Base-by-base conservation (phyloP, 2,888 invertebrate genomes). In the Megaustenia siamemsis region DNA sequence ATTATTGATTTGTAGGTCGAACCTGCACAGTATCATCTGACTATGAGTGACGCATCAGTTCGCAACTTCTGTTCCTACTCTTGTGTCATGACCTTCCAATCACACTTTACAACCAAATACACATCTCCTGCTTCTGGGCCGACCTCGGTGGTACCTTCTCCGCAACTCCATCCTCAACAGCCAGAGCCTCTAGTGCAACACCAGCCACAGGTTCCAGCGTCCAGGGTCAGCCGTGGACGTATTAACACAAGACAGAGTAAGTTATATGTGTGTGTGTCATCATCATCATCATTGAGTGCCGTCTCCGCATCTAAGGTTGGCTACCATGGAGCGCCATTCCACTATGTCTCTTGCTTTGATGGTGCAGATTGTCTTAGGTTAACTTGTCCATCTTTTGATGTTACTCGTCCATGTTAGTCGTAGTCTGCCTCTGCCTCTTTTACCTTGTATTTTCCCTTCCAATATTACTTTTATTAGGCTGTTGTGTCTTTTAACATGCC, bases 41-140 rank as follows among this genome's bases (percentile, higher is more conserved):
- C 94, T 1, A 94, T 94, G 94, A 94, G 94, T 87, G 94, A 94
- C 89, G 94, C 94, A 0, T 94, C 94, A 6, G 93, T 94, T 6
- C 89, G 94, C 38, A 94, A 94, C 87, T 94, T 94, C 90, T 94
- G 94, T 88, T 92, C 93, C 21, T 94, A 94, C 85, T 90, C 89
- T 18, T 94, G 94, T 89, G 94, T 94, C 15, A 92, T 94, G 91
- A 88, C 89, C 15, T 94, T 94, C 88, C 94, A 94, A 84, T 89
- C 91, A 21, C 93, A 94, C 89, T 94, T 94, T 82, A 87, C 85
- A 53, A 69, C 82, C 21, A 87, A 86, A 10, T 71, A 69, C 10
- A n/a, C 24, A 32, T 32, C 71, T 24, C 60, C 71, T 24, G 66
- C 60, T 8, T 15, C 38, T 45, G 32, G n/a, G 28, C 71, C 45